Evolutionary conservation across 2,113 vertebrate species (phyloP).

Genomic region (Halcyon malimbica): DNA sequence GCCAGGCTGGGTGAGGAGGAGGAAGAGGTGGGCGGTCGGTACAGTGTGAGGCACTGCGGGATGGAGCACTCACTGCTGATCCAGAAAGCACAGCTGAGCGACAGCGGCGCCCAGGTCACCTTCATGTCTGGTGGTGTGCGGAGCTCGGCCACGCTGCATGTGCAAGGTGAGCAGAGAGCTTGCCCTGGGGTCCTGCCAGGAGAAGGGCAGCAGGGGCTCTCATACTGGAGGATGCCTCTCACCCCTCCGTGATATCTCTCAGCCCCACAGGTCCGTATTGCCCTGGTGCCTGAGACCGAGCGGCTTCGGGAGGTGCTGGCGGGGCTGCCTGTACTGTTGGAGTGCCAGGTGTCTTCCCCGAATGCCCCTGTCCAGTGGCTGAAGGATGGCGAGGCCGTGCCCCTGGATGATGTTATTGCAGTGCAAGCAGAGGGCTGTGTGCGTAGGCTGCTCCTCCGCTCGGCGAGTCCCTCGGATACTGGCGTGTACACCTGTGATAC

Average conservation of each 20-base stretch:
- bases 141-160: constrained; percentile 86
- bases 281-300: not conserved
- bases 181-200: rapidly evolving
- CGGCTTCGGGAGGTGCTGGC: not conserved
- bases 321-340: constrained; percentile 84
- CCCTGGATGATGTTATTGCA: constrained; percentile 59
- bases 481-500: constrained; percentile 91
- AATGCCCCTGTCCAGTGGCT: constrained; percentile 84
- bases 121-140: constrained; percentile 85
- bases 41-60: constrained; percentile 70
- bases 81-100: constrained; percentile 72
- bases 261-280: constrained; percentile 14
- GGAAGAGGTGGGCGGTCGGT: constrained; percentile 71
- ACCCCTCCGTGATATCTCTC: rapidly evolving
- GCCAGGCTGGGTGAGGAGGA: constrained; percentile 76
- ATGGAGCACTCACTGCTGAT: constrained; percentile 86
- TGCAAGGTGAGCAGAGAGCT: constrained; percentile 81
- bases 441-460: constrained; percentile 84
- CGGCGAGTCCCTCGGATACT: constrained; percentile 77
- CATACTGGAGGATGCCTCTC: not conserved
- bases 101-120: constrained; percentile 85
- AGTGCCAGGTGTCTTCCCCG: constrained; percentile 85
- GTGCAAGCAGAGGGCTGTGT: constrained; percentile 81
- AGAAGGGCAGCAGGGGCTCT: not conserved
- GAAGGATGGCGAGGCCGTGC: constrained; percentile 83